Percentiles rank a stretch among this genome's conserved stretches.
Conservation (phyloP, 2,797 vertebrate genomes). For the Esox masquinongy region DNA sequence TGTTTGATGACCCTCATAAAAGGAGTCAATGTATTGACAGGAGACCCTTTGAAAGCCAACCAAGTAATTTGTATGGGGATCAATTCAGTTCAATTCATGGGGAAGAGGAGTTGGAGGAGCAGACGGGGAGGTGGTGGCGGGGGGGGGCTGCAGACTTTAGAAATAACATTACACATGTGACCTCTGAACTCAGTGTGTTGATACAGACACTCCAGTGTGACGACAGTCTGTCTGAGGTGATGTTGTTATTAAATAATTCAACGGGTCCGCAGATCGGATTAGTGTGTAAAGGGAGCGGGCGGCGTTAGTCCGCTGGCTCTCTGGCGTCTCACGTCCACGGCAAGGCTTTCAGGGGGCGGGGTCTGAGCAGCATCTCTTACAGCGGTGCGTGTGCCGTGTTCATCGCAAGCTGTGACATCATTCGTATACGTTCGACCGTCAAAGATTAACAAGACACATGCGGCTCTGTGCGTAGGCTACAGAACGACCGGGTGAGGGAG, state of each 20-base stretch:
- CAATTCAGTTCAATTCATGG: conserved; percentile 86
- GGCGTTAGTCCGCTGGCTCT: conserved; percentile 36
- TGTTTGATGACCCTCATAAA: conserved; percentile 96
- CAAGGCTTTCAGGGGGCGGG: not conserved
- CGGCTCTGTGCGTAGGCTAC: too few relatives aligned
- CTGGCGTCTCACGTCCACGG: conserved; percentile 49
- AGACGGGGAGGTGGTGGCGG: conserved; percentile 12
- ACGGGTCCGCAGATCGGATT: conserved; percentile 70
- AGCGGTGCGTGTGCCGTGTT: too few relatives aligned
- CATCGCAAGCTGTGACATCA: too few relatives aligned
- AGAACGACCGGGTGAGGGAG: too few relatives aligned
- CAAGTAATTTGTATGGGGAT: conserved; percentile 82
- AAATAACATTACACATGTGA: conserved; percentile 72
- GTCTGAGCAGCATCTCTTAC: not conserved
- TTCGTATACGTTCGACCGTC: too few relatives aligned
- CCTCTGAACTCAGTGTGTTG: conserved; percentile 58
- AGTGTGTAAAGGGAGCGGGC: conserved; percentile 59
- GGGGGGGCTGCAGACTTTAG: conserved; percentile 36
- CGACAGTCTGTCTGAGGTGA: conserved; percentile 65
- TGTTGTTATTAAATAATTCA: conserved; percentile 77
- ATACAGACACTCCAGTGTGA: conserved; percentile 74
- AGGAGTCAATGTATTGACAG: conserved; percentile 95
- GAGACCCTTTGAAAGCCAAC: conserved; percentile 78
- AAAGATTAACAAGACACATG: too few relatives aligned
- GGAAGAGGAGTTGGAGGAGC: conserved; percentile 50